Conservation (phyloP, 2,888 invertebrate genomes). For the Acanthosepion lycidas region DNA sequence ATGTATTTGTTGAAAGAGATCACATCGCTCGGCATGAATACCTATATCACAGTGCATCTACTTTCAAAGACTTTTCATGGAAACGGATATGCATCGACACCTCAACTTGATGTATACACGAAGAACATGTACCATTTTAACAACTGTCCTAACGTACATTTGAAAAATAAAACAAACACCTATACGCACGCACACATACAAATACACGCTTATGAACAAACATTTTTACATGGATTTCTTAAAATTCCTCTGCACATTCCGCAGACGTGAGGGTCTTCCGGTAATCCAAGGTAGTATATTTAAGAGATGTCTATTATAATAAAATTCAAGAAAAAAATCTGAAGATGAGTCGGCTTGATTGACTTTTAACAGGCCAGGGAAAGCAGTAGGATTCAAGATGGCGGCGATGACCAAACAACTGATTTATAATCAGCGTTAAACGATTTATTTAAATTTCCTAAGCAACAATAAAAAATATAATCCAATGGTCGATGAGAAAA, state of each 20-base stretch:
- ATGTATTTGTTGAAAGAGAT: background rate
- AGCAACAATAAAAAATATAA: no score
- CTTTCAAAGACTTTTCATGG: background rate
- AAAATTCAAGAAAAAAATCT: background rate
- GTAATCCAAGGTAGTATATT: background rate
- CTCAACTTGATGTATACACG: background rate
- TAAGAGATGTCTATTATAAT: background rate
- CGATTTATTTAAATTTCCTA: no score
- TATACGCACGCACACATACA: background rate
- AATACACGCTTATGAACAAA: background rate
- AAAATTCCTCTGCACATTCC: background rate
- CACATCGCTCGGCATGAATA: background rate
- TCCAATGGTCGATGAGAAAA: no score
- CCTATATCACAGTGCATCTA: background rate
- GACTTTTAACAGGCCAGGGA: no score
- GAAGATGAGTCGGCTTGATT: no score
- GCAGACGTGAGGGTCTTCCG: background rate
- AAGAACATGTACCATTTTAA: accelerated
- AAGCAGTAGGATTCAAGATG: no score
- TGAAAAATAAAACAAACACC: background rate
- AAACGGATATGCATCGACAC: background rate
- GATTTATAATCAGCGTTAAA: no score
- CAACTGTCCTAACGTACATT: background rate
- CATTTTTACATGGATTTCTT: background rate
- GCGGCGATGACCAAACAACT: no score